These are phyloP conservation scores for Pteropus rufus DNA, from an alignment of 2,797 vertebrate species.

Conservation along the genomic window DNA sequence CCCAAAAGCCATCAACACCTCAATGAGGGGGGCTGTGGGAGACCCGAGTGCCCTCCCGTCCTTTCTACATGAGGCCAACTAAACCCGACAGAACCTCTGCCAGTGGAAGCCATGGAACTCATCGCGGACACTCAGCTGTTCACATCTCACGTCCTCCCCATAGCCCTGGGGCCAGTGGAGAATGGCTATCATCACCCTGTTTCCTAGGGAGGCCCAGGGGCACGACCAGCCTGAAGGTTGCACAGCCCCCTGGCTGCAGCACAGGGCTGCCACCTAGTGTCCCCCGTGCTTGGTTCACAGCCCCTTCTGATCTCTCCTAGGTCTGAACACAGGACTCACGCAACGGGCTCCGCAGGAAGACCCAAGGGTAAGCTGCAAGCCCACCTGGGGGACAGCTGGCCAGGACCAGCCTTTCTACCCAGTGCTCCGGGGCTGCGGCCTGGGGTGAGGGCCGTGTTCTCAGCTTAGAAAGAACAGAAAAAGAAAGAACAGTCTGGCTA, in stretches of 20 bases:
- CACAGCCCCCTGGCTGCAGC: not conserved
- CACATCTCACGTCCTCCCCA: no score
- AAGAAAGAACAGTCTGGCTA: not conserved
- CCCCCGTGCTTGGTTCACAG: not conserved
- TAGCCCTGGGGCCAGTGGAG: not conserved
- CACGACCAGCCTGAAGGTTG: fast-evolving
- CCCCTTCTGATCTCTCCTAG: not conserved
- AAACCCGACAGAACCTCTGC: not conserved
- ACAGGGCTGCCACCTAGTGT: not conserved
- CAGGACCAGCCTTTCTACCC: not conserved
- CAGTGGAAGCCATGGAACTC: not conserved
- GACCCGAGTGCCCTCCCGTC: fast-evolving
- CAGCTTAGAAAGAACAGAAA: not conserved
- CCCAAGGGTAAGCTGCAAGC: not conserved
- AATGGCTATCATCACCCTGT: not conserved
- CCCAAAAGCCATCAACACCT: not conserved
- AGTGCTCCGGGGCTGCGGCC: no score
- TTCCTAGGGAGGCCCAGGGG: not conserved
- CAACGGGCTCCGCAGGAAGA: not conserved
- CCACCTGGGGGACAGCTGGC: not conserved
- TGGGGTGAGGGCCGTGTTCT: not conserved
- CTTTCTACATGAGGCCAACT: not conserved
- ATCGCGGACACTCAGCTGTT: fast-evolving
- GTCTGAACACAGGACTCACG: not conserved
- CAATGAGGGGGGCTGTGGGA: no score